phyloP scores from a whole-genome alignment of 2,113 vertebrate genomes.

The Oreamnos americanus region DNA sequence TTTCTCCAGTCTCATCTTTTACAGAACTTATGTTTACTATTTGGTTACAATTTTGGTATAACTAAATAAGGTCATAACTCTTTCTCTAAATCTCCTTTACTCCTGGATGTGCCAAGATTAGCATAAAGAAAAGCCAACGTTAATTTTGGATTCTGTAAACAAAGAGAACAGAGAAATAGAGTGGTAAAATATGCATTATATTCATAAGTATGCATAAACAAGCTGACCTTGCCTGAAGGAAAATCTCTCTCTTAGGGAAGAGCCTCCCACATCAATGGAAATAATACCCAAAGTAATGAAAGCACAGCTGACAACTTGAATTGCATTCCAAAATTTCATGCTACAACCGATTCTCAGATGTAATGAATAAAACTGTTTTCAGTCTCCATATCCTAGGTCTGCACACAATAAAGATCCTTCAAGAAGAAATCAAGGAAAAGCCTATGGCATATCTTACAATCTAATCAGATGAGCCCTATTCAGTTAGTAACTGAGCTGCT shows the following conservation, averaged over 20 bases:
- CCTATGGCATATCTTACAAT: background rate
- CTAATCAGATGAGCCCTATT: background rate
- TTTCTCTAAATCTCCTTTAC: background rate
- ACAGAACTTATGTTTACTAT: constrained; percentile 49
- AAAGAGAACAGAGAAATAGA: constrained; percentile 14
- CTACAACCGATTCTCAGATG: constrained; percentile 18
- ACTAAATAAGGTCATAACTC: background rate
- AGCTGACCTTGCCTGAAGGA: background rate
- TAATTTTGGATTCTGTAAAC: constrained; percentile 28
- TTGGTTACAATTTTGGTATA: constrained; percentile 50
- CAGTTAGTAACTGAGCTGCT: background rate
- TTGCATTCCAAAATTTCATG: background rate
- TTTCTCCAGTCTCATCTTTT: constrained; percentile 73
- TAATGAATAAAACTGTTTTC: background rate
- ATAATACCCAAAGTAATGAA: background rate
- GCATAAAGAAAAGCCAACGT: constrained; percentile 29
- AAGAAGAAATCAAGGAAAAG: background rate
- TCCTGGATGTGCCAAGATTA: constrained; percentile 29
- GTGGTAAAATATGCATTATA: constrained; percentile 8
- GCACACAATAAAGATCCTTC: background rate
- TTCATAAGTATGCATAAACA: constrained; percentile 47
- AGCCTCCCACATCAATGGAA: background rate
- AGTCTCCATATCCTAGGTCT: background rate
- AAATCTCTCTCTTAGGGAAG: background rate
- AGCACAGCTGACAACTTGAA: background rate